Base-by-base conservation (phyloP, 2,113 vertebrate species). In the Hipposideros armiger region DNA sequence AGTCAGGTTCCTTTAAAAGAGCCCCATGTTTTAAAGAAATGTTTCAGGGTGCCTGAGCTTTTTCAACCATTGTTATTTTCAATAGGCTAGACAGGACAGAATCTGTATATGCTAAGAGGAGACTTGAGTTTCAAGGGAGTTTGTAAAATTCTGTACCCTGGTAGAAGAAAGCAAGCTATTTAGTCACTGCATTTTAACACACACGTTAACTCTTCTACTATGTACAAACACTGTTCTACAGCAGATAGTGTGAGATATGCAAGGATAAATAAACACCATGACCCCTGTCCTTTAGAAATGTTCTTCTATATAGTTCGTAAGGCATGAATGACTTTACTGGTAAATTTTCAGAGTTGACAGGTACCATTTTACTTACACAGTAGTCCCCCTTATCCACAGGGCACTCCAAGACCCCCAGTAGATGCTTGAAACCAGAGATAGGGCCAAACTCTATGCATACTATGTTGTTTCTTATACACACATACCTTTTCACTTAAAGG, bases 211-310 rank as follows among this genome's bases (percentile, higher is more conserved):
- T 4, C 47, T 95, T 40, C 58, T 66, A 66, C 42, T 80, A 47
- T 11, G 7, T n/a, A 74, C 36, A 84, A 83, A 84, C 6, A 40
- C 74, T 70, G 42, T 93, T 89, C 42, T 74, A 81, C 36, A 36
- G 36, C 36, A 36, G 45, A 69, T 26, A 70, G 30, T 76, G 16
- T 78, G 50, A 94, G 28, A 93, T 54, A 80, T 28, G 28, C 30
- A 76, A 83, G 87, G 10, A 87, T 84, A 96, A 96, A 95, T 54
- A 92, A 47, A 88, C 30, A 50, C n/a, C 15, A 87, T 67, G 72
- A 81, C 40, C 69, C 73, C 56, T 74, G 56, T 13, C 56, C 28
- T 40, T 83, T 28, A 22, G 45, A 40, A 87, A 84, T 45, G 58
- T 11, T 10, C 40, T 91, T 73, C 67, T 36, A 5, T 47, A 13